Evolutionary conservation across 1,140 invertebrate genomes (phyloP).

Genomic region (Procambarus clarkii): DNA sequence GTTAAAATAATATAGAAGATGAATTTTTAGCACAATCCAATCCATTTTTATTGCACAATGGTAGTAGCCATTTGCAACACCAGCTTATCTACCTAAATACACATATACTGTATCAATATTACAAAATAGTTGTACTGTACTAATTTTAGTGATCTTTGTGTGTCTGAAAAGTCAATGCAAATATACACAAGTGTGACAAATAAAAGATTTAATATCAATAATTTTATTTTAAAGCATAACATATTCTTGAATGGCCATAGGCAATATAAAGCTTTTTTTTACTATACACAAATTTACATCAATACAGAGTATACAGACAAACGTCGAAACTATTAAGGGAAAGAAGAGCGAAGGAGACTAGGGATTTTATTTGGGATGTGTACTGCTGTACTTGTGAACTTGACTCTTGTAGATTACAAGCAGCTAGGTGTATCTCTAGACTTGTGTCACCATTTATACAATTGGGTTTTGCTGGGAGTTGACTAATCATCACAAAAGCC

Average conservation of each 20-base stretch:
- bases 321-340: conserved; percentile 35
- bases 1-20: no score
- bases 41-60: no score
- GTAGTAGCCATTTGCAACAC: no score
- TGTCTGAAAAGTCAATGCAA: no score
- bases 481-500: conserved; percentile 40
- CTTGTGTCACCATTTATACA: conserved; percentile 22
- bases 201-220: conserved; percentile 12
- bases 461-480: conserved; percentile 27
- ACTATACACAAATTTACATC: conserved; percentile 69
- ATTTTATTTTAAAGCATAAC: conserved; percentile 69
- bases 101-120: no score
- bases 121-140: no score
- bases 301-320: conserved; percentile 58
- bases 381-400: not conserved
- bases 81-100: no score
- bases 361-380: conserved; percentile 36
- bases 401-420: conserved; percentile 2
- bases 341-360: conserved; percentile 40
- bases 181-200: no score
- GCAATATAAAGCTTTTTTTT: conserved; percentile 68
- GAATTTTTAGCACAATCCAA: no score
- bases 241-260: conserved; percentile 65
- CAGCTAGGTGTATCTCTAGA: conserved; percentile 18
- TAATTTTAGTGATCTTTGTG: no score